Base-by-base conservation (phyloP, 2,113 vertebrate species). In the Barnardius zonarius region DNA sequence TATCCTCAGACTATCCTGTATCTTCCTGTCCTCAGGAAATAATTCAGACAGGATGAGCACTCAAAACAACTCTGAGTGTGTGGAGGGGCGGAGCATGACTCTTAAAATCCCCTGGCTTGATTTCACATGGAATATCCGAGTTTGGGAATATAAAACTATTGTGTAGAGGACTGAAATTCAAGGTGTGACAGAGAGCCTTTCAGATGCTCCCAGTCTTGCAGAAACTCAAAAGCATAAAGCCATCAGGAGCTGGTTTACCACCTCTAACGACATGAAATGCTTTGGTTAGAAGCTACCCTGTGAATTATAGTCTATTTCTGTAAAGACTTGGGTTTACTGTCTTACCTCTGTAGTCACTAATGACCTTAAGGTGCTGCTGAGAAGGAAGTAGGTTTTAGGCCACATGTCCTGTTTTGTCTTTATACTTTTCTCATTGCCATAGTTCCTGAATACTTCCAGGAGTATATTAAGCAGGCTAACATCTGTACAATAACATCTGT, bases 1-100 rank as follows among this genome's bases (percentile, higher is more conserved):
- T 98, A 98, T 98, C 98, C 98, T 98, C 92, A 95, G 81, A 59
- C 95, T 83, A 31, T 96, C 96, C 85, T 94, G 90, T 93, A 92
- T 97, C 92, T 97, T 97, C 95, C 94, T 86, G 88, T 92, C 86
- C 92, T 83, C 69, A 72, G 88, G 91, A 97, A 97, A 93, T 95
- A 92, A 94, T 72, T 95, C 76, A 98, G 97, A 97, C 97, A 97
- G 93, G 97, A 98, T 97, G 93, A 96, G 79, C 76, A 62, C 68
- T 96, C 73, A 70, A 79, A 95, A 92, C 80, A 95, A 25, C 48
- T 86, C 64, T 76, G 57, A 41, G 31, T 0, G 2, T 49, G 25
- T 39, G 51, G 28, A 77, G 33, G 37, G n/a, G n/a, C 7, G 24
- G 62, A 88, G 11, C 30, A 8, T 24, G 19, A 7, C 30, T 67